A percentile compares a stretch with the other conserved stretches of the same genome.
These are phyloP conservation scores for Lasioglossum baleicum DNA, from an alignment of 1,140 invertebrate species.

Conservation along the genomic window DNA sequence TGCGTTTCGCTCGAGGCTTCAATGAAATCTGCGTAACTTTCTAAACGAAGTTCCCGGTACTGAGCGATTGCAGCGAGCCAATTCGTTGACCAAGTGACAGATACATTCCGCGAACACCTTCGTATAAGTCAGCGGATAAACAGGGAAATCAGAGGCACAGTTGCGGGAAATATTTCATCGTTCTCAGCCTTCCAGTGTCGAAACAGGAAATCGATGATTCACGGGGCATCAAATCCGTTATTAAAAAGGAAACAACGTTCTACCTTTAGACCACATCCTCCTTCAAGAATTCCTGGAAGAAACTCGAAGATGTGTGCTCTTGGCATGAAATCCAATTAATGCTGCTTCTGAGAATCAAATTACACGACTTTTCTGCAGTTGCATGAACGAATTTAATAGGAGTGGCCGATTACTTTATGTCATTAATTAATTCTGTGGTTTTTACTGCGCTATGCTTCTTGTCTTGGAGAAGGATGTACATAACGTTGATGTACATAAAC, in stretches of 20 bases:
- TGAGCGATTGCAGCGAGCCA: not conserved
- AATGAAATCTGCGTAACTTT: not conserved
- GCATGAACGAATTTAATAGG: too few relatives aligned
- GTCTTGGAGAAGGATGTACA: too few relatives aligned
- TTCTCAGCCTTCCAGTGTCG: not conserved
- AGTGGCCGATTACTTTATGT: too few relatives aligned
- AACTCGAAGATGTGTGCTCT: not conserved
- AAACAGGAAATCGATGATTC: conserved; percentile 2
- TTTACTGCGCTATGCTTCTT: too few relatives aligned
- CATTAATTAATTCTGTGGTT: too few relatives aligned
- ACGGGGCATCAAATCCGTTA: not conserved
- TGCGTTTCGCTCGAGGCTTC: not conserved
- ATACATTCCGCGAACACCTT: conserved; percentile 20
- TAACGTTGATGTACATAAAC: too few relatives aligned
- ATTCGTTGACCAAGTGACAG: conserved; percentile 7
- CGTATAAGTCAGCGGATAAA: not conserved
- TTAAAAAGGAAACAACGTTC: not conserved
- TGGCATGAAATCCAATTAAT: too few relatives aligned
- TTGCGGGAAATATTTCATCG: conserved; percentile 2
- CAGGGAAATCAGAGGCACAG: not conserved
- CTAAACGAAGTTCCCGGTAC: conserved; percentile 21
- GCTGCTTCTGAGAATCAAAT: not conserved
- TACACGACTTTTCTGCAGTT: not conserved
- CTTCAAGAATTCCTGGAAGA: not conserved
- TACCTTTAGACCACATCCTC: not conserved